Percentiles rank a stretch among this genome's conserved stretches.
Evolutionary conservation across 2,797 vertebrate species (phyloP).

Genomic region (Phataginus tricuspis): DNA sequence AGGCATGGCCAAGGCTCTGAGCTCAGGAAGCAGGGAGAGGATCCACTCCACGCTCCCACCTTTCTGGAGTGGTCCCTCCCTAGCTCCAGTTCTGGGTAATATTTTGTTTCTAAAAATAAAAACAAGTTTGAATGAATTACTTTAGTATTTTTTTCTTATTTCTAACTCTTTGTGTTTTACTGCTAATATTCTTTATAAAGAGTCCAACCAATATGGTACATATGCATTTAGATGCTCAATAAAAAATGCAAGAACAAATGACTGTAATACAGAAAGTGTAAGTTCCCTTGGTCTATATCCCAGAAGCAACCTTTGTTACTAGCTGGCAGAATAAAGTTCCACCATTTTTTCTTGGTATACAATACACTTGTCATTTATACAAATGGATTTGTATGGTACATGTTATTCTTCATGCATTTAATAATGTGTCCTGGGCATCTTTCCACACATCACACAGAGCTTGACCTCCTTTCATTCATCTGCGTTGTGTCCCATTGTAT

Average conservation of each 20-base stretch:
- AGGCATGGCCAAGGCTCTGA: background rate
- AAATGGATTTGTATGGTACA: background rate
- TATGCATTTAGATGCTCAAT: constrained; percentile 10
- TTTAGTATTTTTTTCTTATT: constrained; percentile 24
- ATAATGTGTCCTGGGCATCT: background rate
- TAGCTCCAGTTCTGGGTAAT: background rate
- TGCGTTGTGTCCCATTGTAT: background rate
- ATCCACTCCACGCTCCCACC: too few species aligned
- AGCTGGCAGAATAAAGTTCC: background rate
- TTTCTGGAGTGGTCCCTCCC: background rate
- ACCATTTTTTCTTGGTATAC: background rate
- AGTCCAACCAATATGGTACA: background rate
- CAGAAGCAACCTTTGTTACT: background rate
- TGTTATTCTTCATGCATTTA: background rate
- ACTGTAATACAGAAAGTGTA: background rate
- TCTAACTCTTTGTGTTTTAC: background rate
- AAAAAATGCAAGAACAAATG: constrained; percentile 52
- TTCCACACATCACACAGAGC: background rate
- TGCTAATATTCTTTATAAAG: constrained; percentile 3
- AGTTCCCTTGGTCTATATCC: background rate
- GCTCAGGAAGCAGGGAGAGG: background rate
- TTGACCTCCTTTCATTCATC: background rate
- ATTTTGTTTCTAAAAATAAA: constrained; percentile 31
- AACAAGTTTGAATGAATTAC: constrained; percentile 25
- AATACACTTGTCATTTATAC: background rate